These are phyloP conservation scores for Hirudo medicinalis DNA, from an alignment of 1,140 invertebrate species.

Conservation along the genomic window DNA sequence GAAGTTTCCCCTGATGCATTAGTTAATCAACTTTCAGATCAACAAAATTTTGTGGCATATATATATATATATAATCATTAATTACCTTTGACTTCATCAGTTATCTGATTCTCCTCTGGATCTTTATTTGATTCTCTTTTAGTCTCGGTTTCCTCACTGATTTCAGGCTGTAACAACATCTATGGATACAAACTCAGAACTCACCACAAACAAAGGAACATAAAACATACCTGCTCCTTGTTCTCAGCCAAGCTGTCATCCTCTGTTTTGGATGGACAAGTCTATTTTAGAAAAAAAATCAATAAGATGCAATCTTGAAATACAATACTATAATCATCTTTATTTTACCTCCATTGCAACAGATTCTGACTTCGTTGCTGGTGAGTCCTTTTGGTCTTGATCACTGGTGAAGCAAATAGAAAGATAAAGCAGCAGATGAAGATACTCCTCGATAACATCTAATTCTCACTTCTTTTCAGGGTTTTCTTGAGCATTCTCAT, in stretches of 20 bases:
- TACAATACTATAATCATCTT: slow-evolving; percentile 7
- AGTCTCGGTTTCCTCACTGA: too few species aligned
- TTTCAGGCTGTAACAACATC: too few species aligned
- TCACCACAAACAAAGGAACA: too few species aligned
- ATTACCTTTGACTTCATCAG: slow-evolving; percentile 24
- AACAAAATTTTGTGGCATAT: neutral
- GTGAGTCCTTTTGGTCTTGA: slow-evolving; percentile 26
- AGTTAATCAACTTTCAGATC: neutral
- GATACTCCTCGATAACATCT: neutral
- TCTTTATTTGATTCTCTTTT: too few species aligned
- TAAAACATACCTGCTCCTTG: too few species aligned
- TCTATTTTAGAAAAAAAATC: too few species aligned
- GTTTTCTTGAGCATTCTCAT: slow-evolving; percentile 9
- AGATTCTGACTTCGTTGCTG: slow-evolving; percentile 23
- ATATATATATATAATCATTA: slow-evolving; percentile 23
- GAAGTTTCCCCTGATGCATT: slow-evolving; percentile 3
- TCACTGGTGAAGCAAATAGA: neutral
- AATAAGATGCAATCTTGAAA: neutral
- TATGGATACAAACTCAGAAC: too few species aligned
- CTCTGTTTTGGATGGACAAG: too few species aligned
- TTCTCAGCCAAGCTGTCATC: too few species aligned
- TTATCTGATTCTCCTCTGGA: too few species aligned
- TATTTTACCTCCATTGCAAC: neutral
- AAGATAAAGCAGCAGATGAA: neutral
- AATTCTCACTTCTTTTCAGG: neutral